Base-by-base conservation (phyloP, 2,888 invertebrate species). In the Morpho deidamia region DNA sequence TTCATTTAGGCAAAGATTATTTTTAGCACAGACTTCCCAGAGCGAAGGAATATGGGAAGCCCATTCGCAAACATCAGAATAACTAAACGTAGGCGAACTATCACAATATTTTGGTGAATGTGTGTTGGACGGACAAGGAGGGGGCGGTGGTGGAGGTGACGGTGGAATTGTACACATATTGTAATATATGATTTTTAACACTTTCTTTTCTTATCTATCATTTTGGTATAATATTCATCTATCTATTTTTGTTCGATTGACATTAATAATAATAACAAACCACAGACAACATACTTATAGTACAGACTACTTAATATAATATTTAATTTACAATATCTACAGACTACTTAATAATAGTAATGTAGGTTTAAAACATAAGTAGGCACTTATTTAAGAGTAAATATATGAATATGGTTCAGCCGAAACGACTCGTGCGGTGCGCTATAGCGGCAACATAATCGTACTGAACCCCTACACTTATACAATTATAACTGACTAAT, bases 21-120 rank as follows among this genome's bases (percentile, higher is more conserved):
- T 90, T 58, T 91, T 78, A 52, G 81, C 84, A 67, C 93, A 93
- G 0, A 92, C 88, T 70, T 91, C 91, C 64, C 89, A 83, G 5
- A 94, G 54, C 55, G 93, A 91, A 1, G 91, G 91, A 65, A 91
- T 79, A 2, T 83, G 73, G 40, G 77, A 60, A 0, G 93, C 91
- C 93, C 94, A 94, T 42, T 77, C 67, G 68, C 92, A 92, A 60
- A 90, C 79, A 52, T 78, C 70, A 12, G 76, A 71, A 55, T 68
- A 65, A 45, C 66, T 60, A 40, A 56, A 59, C 33, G 54, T 52
- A 7, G 54, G 49, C 53, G 59, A 56, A 48, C 40, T 59, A 42
- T 61, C 52, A 14, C 44, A 46, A 37, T 51, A 55, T 32, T 56
- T 60, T 32, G 53, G 47, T 3, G 58, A 45, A 14, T 34, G 53